A percentile compares a stretch with the other conserved stretches of the same genome.
phyloP scores from a whole-genome alignment of 2,113 vertebrate species.

The Indicator indicator region DNA sequence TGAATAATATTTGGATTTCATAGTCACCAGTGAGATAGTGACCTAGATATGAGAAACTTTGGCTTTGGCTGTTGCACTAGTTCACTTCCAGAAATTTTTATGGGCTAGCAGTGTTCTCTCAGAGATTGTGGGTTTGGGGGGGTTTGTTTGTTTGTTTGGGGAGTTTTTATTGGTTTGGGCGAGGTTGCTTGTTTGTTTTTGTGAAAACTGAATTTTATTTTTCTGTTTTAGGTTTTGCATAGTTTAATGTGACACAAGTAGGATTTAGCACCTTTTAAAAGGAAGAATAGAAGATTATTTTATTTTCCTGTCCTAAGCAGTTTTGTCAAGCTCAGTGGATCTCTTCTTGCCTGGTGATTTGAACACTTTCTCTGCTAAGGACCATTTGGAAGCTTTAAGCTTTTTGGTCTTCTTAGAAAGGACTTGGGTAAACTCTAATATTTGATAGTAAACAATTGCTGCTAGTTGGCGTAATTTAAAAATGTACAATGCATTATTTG shows the following conservation, averaged over 20 bases:
- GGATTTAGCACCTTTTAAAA: background rate
- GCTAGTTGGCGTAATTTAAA: background rate
- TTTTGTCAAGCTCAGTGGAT: background rate
- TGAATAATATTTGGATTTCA: background rate
- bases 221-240: background rate
- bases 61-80: background rate
- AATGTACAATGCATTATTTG: background rate
- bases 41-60: background rate
- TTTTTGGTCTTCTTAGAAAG: background rate
- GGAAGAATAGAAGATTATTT: background rate
- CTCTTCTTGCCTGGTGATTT: background rate
- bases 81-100: background rate
- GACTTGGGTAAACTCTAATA: background rate
- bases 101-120: background rate
- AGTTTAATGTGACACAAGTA: background rate
- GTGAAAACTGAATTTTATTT: no score
- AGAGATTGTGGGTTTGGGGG: no score
- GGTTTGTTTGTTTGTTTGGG: no score
- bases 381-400: background rate
- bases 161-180: no score
- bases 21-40: background rate
- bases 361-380: background rate
- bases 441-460: background rate
- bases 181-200: background rate
- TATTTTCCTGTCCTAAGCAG: background rate